Percentiles rank a stretch among this genome's conserved stretches.
Conservation (phyloP, 2,888 invertebrate species). For the Diploptera punctata region DNA sequence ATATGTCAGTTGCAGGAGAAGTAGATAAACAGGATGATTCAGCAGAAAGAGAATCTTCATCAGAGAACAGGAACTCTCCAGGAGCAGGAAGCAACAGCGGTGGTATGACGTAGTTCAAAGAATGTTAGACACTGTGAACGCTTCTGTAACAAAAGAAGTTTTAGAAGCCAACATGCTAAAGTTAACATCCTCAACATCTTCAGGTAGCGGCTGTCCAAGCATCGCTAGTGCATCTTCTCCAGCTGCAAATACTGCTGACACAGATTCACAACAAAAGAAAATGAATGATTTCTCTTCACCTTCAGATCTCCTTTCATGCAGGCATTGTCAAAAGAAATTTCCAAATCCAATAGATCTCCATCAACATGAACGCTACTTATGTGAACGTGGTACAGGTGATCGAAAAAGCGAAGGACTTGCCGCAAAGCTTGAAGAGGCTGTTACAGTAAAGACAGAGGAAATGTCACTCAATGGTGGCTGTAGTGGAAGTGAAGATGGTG, state of each 20-base stretch:
- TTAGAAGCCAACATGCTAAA: constrained; percentile 73
- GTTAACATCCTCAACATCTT: constrained; percentile 58
- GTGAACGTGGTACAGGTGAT: constrained; percentile 43
- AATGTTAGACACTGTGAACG: constrained; percentile 76
- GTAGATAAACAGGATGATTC: neutral
- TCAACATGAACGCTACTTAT: constrained; percentile 70
- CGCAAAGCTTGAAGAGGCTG: constrained; percentile 76
- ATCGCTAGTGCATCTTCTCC: constrained; percentile 38
- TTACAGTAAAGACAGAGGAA: constrained; percentile 56
- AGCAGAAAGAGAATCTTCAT: constrained; percentile 10
- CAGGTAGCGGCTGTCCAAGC: constrained; percentile 48
- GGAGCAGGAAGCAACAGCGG: constrained; percentile 48
- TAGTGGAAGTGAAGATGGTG: constrained; percentile 66
- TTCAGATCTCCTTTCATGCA: constrained; percentile 57
- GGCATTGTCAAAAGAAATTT: constrained; percentile 65
- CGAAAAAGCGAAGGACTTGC: constrained; percentile 71
- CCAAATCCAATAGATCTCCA: constrained; percentile 65
- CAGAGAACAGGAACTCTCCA: constrained; percentile 48
- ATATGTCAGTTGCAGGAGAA: neutral
- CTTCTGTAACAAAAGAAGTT: constrained; percentile 76
- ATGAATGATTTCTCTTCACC: neutral
- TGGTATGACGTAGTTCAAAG: constrained; percentile 70
- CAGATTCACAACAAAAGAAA: neutral
- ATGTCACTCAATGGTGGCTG: constrained; percentile 60
- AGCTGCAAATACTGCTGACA: neutral